These are phyloP conservation scores for Papilio protenor DNA, from an alignment of 2,888 invertebrate species.

Conservation along the genomic window DNA sequence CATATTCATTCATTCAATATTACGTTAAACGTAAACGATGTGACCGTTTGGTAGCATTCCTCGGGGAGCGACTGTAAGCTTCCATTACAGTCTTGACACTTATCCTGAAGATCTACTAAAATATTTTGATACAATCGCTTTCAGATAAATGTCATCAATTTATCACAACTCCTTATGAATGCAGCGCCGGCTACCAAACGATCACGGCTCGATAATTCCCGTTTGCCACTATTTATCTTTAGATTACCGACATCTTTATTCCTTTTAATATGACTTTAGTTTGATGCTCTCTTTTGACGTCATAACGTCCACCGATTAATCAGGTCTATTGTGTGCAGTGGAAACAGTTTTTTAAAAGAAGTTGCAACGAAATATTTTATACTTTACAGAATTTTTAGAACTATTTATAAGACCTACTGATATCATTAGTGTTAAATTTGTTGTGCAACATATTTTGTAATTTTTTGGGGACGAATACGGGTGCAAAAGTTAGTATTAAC, in stretches of 20 bases:
- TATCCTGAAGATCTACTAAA: slow-evolving; percentile 75
- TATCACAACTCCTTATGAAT: slow-evolving; percentile 69
- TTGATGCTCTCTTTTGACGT: slow-evolving; percentile 53
- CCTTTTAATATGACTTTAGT: slow-evolving; percentile 62
- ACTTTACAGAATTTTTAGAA: too few relatives aligned
- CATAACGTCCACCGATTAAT: slow-evolving; percentile 60
- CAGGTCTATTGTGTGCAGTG: slow-evolving; percentile 23
- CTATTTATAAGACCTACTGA: too few relatives aligned
- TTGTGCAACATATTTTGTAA: too few relatives aligned
- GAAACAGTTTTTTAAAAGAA: slow-evolving; percentile 18
- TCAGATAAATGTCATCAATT: slow-evolving; percentile 80
- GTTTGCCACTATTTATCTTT: slow-evolving; percentile 73
- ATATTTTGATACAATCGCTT: slow-evolving; percentile 82
- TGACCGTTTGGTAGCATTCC: slow-evolving; percentile 54
- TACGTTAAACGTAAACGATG: slow-evolving; percentile 37
- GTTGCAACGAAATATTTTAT: too few relatives aligned
- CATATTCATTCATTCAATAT: too few relatives aligned
- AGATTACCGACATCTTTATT: slow-evolving; percentile 78
- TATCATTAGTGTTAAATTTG: too few relatives aligned
- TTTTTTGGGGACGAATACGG: too few relatives aligned
- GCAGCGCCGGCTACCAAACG: slow-evolving; percentile 59
- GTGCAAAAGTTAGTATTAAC: too few relatives aligned
- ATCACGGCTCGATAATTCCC: slow-evolving; percentile 68
- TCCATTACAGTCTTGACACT: slow-evolving; percentile 74
- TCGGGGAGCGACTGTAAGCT: slow-evolving; percentile 64